Conservation (phyloP, 2,888 invertebrate species). For the Drosophila monieri region DNA sequence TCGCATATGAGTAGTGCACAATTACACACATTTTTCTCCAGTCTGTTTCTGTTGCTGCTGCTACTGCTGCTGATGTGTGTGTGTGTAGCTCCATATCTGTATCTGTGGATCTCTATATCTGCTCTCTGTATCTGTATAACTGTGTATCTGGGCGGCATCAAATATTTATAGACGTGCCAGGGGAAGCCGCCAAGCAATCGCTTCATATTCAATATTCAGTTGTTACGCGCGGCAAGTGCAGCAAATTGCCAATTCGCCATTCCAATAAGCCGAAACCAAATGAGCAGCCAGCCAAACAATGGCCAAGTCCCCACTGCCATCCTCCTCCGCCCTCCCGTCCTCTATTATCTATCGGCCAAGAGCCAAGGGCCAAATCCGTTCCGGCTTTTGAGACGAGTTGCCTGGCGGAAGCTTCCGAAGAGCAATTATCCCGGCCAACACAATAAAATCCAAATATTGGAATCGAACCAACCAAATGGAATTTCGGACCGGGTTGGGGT, state of each 20-base stretch:
- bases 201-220: constrained; percentile 78
- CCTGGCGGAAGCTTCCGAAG: neutral
- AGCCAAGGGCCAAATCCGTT: constrained; percentile 7
- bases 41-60: constrained; percentile 7
- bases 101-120: constrained; percentile 7
- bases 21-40: constrained; percentile 56
- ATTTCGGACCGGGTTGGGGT: neutral
- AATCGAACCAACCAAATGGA: constrained; percentile 1
- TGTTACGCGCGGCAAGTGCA: constrained; percentile 70
- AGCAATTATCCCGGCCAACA: constrained; percentile 20
- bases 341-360: constrained; percentile 10
- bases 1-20: constrained; percentile 58
- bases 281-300: constrained; percentile 47
- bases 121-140: neutral
- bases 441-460: constrained; percentile 15
- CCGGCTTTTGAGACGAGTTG: constrained; percentile 5
- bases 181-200: constrained; percentile 62
- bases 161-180: constrained; percentile 72
- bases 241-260: constrained; percentile 67
- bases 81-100: constrained; percentile 3
- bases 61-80: constrained; percentile 1
- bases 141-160: constrained; percentile 47
- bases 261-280: constrained; percentile 53
- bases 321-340: neutral
- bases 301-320: constrained; percentile 21